A percentile compares a stretch with the other conserved stretches of the same genome.
Conservation (phyloP, 2,113 vertebrate species). For the Plestiodon gilberti region DNA sequence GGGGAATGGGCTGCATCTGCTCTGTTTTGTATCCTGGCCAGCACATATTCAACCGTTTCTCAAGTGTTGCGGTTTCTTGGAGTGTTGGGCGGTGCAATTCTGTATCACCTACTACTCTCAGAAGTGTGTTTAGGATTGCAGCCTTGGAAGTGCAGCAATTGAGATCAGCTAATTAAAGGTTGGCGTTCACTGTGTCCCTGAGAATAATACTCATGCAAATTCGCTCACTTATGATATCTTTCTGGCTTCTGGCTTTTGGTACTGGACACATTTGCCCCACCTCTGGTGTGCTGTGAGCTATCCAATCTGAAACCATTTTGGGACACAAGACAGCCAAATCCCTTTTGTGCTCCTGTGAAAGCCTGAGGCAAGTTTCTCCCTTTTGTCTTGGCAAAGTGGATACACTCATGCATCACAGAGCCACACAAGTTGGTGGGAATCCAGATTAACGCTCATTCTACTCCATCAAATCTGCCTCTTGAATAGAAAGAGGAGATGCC, state of each 20-base stretch:
- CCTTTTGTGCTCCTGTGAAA: conserved; percentile 28
- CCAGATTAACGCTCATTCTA: conserved; percentile 27
- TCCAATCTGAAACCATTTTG: neutral
- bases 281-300: neutral
- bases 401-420: conserved; percentile 20
- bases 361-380: neutral
- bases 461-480: conserved; percentile 25
- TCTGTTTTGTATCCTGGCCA: neutral
- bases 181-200: too few relatives aligned
- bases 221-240: neutral
- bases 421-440: neutral
- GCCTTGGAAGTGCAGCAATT: neutral
- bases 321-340: conserved; percentile 21
- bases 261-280: neutral
- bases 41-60: neutral
- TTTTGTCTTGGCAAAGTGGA: conserved; percentile 32
- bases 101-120: too few relatives aligned
- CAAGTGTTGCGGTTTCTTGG: neutral
- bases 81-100: too few relatives aligned
- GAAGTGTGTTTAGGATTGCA: too few relatives aligned
- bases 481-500: neutral
- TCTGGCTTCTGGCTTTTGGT: neutral
- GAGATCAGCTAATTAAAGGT: neutral
- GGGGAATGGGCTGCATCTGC: neutral
- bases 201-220: neutral